Percentiles rank a stretch among this genome's conserved stretches.
Conservation (phyloP, 2,888 invertebrate species). For the Phania funesta region DNA sequence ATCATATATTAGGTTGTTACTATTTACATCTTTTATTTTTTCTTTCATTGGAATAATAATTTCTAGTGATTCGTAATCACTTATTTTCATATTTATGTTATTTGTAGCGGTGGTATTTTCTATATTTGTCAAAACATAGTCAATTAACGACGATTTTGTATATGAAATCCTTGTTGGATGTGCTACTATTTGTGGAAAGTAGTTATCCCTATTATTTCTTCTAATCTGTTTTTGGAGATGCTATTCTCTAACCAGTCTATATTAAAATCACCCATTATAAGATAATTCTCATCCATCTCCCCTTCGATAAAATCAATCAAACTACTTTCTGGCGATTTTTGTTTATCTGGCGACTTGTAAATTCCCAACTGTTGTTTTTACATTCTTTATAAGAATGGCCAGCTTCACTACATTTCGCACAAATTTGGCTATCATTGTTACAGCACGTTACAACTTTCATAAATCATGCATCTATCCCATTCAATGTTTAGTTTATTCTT, state of each 20-base stretch:
- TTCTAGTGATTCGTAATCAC: neutral
- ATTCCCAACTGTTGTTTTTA: too few relatives aligned
- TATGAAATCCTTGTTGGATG: neutral
- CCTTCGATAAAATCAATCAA: neutral
- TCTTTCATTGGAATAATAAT: neutral
- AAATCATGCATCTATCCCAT: too few relatives aligned
- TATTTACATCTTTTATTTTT: neutral
- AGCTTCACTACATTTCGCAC: too few relatives aligned
- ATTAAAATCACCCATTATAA: neutral
- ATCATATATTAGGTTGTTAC: neutral
- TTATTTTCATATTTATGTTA: neutral
- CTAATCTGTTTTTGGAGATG: neutral
- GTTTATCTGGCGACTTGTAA: conserved; percentile 3
- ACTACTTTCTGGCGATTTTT: neutral
- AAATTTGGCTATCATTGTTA: too few relatives aligned
- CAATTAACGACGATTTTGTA: neutral
- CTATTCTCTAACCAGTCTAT: neutral
- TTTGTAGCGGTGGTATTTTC: neutral
- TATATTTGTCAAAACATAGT: neutral
- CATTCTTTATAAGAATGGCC: too few relatives aligned
- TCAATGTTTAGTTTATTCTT: too few relatives aligned
- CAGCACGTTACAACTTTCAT: too few relatives aligned
- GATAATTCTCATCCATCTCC: neutral
- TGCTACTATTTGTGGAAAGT: neutral
- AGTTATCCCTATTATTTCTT: neutral